Conservation (phyloP, 2,797 vertebrate species). For the Sebastes elongatus region DNA sequence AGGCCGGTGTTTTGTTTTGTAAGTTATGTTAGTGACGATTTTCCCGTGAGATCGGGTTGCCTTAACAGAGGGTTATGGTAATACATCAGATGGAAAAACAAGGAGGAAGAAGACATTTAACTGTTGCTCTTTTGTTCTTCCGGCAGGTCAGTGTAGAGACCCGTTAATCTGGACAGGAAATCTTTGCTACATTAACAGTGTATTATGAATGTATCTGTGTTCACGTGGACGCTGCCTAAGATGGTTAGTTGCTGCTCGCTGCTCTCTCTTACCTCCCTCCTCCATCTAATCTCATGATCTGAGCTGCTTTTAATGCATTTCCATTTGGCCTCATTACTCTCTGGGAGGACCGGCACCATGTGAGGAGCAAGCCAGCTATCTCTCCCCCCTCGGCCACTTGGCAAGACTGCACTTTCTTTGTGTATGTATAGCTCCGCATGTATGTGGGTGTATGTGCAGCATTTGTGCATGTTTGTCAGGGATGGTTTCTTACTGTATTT, state of each 20-base stretch:
- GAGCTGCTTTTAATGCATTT: conserved; percentile 67
- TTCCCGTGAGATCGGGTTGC: too few relatives aligned
- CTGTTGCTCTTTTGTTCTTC: not conserved
- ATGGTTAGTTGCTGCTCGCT: conserved; percentile 1
- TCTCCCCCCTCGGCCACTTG: conserved; percentile 50
- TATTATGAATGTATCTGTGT: not conserved
- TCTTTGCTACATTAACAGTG: not conserved
- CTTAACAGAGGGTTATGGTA: not conserved
- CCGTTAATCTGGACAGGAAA: not conserved
- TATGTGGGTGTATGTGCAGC: not conserved
- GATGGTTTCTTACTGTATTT: not conserved
- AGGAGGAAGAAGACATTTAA: not conserved
- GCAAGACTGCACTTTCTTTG: conserved; percentile 26
- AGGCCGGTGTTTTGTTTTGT: too few relatives aligned
- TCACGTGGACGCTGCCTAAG: not conserved
- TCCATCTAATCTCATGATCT: conserved; percentile 66
- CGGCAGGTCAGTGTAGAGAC: not conserved
- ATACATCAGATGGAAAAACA: not conserved
- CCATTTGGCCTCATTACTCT: conserved; percentile 71
- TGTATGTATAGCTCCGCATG: not conserved
- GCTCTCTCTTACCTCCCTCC: conserved; percentile 18
- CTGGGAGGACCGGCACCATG: conserved; percentile 51
- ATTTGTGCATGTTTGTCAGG: not conserved
- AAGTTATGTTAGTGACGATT: too few relatives aligned
- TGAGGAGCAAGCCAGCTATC: conserved; percentile 28